A percentile compares a stretch with the other conserved stretches of the same genome.
These are phyloP conservation scores for Anguilla pacifica DNA, from an alignment of 2,797 vertebrate species.

Conservation along the genomic window DNA sequence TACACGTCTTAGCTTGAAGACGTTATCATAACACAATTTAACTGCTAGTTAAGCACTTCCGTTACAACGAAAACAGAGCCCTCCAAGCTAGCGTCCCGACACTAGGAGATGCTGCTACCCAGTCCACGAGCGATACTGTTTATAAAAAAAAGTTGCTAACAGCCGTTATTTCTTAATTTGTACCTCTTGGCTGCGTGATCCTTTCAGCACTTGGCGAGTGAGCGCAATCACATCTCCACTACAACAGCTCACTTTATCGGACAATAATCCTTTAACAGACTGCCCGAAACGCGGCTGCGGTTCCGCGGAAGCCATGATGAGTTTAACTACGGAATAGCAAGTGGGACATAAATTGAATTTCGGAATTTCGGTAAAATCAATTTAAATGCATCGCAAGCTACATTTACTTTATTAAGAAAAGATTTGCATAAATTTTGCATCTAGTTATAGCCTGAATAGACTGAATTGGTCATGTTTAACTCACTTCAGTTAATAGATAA, in stretches of 20 bases:
- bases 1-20: too few relatives aligned
- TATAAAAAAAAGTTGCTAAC: not conserved
- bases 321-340: constrained; percentile 33
- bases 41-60: too few relatives aligned
- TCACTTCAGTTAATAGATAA: not conserved
- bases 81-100: too few relatives aligned
- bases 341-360: constrained; percentile 43
- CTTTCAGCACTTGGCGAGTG: constrained; percentile 93
- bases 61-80: too few relatives aligned
- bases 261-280: constrained; percentile 91
- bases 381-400: not conserved
- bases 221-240: constrained; percentile 92
- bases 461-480: not conserved
- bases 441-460: constrained; percentile 24
- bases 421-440: not conserved
- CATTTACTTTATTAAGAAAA: not conserved
- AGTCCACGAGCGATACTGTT: not conserved
- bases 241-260: constrained; percentile 91
- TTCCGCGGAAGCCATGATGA: constrained; percentile 65
- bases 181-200: constrained; percentile 95
- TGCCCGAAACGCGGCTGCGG: constrained; percentile 88
- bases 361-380: not conserved
- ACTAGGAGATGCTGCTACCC: too few relatives aligned
- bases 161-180: constrained; percentile 11
- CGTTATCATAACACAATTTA: too few relatives aligned